Percentiles rank a stretch among this genome's conserved stretches.
Evolutionary conservation across 2,888 invertebrate species (phyloP).

Genomic region (Ennomos quercinarius): DNA sequence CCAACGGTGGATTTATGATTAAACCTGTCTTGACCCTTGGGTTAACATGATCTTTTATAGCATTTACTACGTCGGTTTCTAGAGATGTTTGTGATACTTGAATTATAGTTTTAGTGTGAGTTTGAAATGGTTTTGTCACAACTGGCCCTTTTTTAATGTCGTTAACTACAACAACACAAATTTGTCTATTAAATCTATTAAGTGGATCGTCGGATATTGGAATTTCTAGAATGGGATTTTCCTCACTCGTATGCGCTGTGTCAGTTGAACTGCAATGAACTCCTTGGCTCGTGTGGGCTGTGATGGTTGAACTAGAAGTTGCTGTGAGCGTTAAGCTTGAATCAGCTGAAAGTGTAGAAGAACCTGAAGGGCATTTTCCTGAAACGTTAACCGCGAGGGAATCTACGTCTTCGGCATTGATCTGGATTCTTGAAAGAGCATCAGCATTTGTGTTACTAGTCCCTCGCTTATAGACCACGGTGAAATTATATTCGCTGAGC

Average conservation of each 20-base stretch:
- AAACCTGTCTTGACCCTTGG: constrained; percentile 44
- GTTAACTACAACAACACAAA: constrained; percentile 35
- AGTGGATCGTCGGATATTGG: constrained; percentile 40
- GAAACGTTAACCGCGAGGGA: constrained; percentile 36
- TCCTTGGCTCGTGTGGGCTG: constrained; percentile 23
- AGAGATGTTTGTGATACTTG: too few relatives aligned
- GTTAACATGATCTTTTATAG: constrained; percentile 43
- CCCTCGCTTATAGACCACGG: too few relatives aligned
- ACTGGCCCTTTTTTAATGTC: constrained; percentile 35
- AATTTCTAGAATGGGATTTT: constrained; percentile 41
- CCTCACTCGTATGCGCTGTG: constrained; percentile 35
- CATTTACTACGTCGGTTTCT: constrained; percentile 33
- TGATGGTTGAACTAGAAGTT: constrained; percentile 19
- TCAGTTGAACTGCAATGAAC: constrained; percentile 21
- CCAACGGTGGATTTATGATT: constrained; percentile 32
- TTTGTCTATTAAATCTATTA: constrained; percentile 39
- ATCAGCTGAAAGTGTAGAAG: too few relatives aligned
- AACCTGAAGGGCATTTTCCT: background rate
- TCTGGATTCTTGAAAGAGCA: constrained; percentile 30
- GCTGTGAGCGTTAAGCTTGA: too few relatives aligned
- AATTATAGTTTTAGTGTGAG: constrained; percentile 32
- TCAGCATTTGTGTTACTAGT: constrained; percentile 29
- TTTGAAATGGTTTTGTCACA: constrained; percentile 41
- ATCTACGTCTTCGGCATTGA: constrained; percentile 36
- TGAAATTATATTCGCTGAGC: too few relatives aligned